Evolutionary conservation across 2,888 invertebrate species (phyloP).

Genomic region (Protodeltote pygarga): DNA sequence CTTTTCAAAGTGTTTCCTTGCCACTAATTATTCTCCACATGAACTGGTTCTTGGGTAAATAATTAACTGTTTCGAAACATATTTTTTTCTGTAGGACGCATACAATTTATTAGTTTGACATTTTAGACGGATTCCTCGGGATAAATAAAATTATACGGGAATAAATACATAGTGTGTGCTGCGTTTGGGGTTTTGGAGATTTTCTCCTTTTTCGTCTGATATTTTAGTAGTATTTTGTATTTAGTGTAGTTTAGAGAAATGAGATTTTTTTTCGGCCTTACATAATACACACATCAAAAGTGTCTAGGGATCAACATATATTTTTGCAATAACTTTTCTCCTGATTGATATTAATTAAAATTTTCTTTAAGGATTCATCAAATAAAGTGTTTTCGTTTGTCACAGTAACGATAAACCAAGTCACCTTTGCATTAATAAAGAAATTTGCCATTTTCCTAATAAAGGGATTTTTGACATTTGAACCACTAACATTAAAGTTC

Average conservation of each 20-base stretch:
- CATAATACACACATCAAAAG: too few relatives aligned
- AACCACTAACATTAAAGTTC: too few relatives aligned
- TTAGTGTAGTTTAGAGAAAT: conserved; percentile 11
- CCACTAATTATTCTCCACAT: conserved; percentile 48
- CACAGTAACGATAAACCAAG: too few relatives aligned
- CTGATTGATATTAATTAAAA: too few relatives aligned
- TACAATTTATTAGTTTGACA: conserved; percentile 74
- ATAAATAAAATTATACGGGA: conserved; percentile 62
- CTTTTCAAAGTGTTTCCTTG: background rate
- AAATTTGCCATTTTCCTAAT: too few relatives aligned
- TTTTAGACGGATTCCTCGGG: conserved; percentile 67
- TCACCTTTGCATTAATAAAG: too few relatives aligned
- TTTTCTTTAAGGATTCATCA: too few relatives aligned
- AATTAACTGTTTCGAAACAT: conserved; percentile 62
- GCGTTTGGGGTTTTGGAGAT: conserved; percentile 53
- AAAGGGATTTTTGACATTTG: too few relatives aligned
- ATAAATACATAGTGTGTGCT: conserved; percentile 40
- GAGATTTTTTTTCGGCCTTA: too few relatives aligned
- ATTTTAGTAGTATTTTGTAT: conserved; percentile 25
- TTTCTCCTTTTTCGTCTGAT: conserved; percentile 16
- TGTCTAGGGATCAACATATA: too few relatives aligned
- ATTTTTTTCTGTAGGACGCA: conserved; percentile 56
- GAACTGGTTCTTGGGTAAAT: conserved; percentile 36
- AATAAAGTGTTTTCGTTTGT: too few relatives aligned
- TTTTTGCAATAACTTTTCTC: too few relatives aligned